Evolutionary conservation across 2,113 vertebrate species (phyloP).

Genomic region (Naja naja): DNA sequence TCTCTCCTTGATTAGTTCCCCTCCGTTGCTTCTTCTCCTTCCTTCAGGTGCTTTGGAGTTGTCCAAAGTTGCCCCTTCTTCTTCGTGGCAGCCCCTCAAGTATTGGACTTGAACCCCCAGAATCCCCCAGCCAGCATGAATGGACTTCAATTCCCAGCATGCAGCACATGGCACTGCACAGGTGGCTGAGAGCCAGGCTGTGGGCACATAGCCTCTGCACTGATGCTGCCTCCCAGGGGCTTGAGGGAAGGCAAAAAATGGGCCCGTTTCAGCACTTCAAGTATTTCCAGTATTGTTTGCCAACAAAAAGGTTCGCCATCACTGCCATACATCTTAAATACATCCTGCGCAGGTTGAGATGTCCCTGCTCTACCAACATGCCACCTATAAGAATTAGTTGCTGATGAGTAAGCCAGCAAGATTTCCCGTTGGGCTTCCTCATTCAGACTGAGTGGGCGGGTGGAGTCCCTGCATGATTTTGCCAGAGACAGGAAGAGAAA

Average conservation of each 20-base stretch:
- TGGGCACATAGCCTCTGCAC: too few species aligned
- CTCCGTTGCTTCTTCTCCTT: too few species aligned
- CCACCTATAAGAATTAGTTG: not conserved
- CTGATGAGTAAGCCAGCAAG: not conserved
- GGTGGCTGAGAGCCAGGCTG: too few species aligned
- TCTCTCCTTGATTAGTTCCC: not conserved
- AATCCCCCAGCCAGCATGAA: not conserved
- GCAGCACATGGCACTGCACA: too few species aligned
- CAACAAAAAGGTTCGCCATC: too few species aligned
- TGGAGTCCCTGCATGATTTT: conserved; percentile 2
- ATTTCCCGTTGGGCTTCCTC: not conserved
- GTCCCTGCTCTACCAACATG: not conserved
- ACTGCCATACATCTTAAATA: too few species aligned
- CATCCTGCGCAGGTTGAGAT: not conserved
- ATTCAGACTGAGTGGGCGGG: not conserved
- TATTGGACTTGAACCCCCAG: not conserved
- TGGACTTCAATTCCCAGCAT: not conserved
- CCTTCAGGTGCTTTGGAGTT: too few species aligned
- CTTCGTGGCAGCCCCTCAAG: not conserved
- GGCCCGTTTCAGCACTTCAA: too few species aligned
- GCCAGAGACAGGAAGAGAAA: conserved; percentile 14
- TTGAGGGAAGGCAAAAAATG: too few species aligned
- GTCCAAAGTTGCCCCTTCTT: not conserved
- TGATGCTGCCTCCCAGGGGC: too few species aligned
- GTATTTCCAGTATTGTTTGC: too few species aligned